Conservation (phyloP, 92 coral and sea anemone genomes). For the Epizoanthus illoricatus region DNA sequence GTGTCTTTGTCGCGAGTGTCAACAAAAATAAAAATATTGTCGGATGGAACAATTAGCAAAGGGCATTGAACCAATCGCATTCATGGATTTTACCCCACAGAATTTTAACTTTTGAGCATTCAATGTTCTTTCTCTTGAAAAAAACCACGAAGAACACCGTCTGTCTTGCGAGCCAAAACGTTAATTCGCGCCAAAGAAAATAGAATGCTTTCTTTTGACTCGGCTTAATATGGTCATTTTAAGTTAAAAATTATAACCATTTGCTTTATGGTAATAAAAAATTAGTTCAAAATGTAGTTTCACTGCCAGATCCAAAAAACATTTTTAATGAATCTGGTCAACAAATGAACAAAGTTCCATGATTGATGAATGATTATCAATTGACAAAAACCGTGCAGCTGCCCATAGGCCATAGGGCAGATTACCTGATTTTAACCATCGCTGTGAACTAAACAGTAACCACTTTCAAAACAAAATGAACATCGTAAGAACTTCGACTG, state of each 20-base stretch:
- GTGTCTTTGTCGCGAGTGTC: not conserved
- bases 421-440: constrained; percentile 25
- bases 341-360: constrained; percentile 4
- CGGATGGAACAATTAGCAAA: not conserved
- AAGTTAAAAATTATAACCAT: no score
- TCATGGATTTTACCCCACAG: not conserved
- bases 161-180: not conserved
- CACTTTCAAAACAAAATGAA: constrained; percentile 2
- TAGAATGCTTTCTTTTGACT: not conserved
- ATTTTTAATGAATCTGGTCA: constrained; percentile 22
- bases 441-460: not conserved
- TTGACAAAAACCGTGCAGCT: constrained; percentile 32
- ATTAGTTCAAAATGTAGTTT: constrained; percentile 16
- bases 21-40: constrained; percentile 8
- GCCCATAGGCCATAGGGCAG: constrained; percentile 2
- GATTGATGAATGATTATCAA: constrained; percentile 28
- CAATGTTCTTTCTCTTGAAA: not conserved
- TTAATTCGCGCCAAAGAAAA: constrained; percentile 33
- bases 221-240: not conserved
- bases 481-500: not conserved
- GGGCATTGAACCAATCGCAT: not conserved
- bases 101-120: constrained; percentile 4
- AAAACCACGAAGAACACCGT: not conserved
- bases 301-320: constrained; percentile 19
- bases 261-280: not conserved